A percentile compares a stretch with the other conserved stretches of the same genome.
These are phyloP conservation scores for Papilio xuthus DNA, from an alignment of 1,140 invertebrate genomes.

Conservation along the genomic window DNA sequence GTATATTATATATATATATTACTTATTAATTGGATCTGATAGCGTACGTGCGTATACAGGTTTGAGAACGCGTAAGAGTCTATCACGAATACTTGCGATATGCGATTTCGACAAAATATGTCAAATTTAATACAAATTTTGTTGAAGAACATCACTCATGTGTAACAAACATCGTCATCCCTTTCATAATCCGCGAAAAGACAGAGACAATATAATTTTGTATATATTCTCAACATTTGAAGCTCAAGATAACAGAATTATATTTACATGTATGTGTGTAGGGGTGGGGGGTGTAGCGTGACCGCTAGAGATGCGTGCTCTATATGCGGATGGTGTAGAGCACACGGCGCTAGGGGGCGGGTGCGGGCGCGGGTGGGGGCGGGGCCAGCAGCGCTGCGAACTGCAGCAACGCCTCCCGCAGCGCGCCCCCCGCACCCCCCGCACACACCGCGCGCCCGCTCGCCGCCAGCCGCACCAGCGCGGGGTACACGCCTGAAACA, in stretches of 20 bases:
- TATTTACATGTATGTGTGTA: background rate
- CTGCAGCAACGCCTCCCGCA: conserved; percentile 93
- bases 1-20: too few species aligned
- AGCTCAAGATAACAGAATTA: background rate
- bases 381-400: conserved; percentile 93
- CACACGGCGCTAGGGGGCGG: conserved; percentile 81
- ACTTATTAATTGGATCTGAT: too few species aligned
- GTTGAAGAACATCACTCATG: too few species aligned
- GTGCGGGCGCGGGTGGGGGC: conserved; percentile 85
- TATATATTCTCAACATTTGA: too few species aligned
- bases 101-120: too few species aligned
- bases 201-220: too few species aligned
- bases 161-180: too few species aligned
- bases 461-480: conserved; percentile 94
- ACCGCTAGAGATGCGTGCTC: conserved; percentile 53
- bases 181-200: too few species aligned
- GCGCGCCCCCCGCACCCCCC: conserved; percentile 90
- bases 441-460: conserved; percentile 88
- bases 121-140: too few species aligned
- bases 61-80: too few species aligned
- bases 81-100: too few species aligned
- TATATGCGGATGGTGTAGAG: conserved; percentile 69
- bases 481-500: conserved; percentile 89
- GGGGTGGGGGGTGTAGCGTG: background rate
- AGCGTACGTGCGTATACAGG: too few species aligned